phyloP scores from a whole-genome alignment of 2,113 vertebrate genomes.

The Planiliza haematocheilus region DNA sequence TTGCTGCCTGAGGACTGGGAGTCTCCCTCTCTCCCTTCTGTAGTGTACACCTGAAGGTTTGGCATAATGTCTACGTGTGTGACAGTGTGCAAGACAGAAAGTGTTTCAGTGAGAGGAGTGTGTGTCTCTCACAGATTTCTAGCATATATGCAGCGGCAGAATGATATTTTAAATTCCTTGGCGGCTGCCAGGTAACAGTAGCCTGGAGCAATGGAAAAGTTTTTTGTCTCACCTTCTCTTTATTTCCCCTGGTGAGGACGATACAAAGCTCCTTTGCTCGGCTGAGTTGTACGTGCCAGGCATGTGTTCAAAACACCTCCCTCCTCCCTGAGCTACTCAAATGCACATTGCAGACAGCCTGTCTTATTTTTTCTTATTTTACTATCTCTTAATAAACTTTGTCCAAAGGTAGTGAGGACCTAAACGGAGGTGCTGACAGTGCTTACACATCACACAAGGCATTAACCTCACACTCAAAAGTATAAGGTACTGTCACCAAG shows the following conservation, averaged over 20 bases:
- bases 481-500: conserved; percentile 8
- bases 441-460: conserved; percentile 32
- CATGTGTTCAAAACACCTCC: conserved; percentile 73
- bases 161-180: conserved; percentile 82
- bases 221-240: conserved; percentile 82
- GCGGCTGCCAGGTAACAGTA: conserved; percentile 79
- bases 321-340: conserved; percentile 52
- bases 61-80: conserved; percentile 31
- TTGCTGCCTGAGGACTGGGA: conserved; percentile 58
- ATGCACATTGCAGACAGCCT: conserved; percentile 51
- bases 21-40: conserved; percentile 34
- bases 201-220: conserved; percentile 78
- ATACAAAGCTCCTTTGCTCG: conserved; percentile 79
- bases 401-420: conserved; percentile 37
- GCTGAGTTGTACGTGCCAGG: conserved; percentile 79
- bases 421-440: conserved; percentile 45
- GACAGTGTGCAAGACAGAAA: conserved; percentile 12
- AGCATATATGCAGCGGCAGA: conserved; percentile 75
- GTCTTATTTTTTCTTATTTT: conserved; percentile 35
- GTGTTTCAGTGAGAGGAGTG: conserved; percentile 41
- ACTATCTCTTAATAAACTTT: conserved; percentile 51
- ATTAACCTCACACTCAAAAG: conserved; percentile 35
- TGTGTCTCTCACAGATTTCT: conserved; percentile 62
- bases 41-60: conserved; percentile 57
- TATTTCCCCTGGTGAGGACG: conserved; percentile 83